phyloP scores from a whole-genome alignment of 2,888 invertebrate genomes.

The Pollenia griseotomentosa region DNA sequence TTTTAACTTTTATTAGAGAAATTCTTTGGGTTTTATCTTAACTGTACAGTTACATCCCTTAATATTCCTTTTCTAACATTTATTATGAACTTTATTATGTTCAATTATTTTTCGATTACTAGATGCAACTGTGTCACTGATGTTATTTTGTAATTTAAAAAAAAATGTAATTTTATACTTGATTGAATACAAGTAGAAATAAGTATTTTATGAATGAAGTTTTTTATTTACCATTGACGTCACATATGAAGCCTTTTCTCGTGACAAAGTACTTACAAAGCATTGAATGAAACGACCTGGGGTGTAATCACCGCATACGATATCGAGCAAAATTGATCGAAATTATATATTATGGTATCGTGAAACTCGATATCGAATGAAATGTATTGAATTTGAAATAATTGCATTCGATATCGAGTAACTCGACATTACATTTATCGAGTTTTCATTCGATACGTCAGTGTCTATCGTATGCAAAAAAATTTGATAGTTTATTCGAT shows the following conservation, averaged over 20 bases:
- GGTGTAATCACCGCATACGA: no score
- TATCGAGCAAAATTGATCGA: no score
- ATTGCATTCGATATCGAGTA: no score
- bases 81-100: constrained; percentile 22
- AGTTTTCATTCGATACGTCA: no score
- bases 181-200: neutral
- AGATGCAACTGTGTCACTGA: constrained; percentile 26
- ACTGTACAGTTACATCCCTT: constrained; percentile 75
- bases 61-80: neutral
- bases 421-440: no score
- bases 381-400: no score
- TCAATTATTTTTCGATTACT: constrained; percentile 54
- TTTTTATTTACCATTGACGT: constrained; percentile 18
- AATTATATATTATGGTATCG: no score
- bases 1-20: constrained; percentile 66
- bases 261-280: no score
- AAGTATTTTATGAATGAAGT: constrained; percentile 51
- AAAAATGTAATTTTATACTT: constrained; percentile 32
- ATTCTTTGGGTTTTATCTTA: constrained; percentile 77
- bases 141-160: neutral
- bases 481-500: no score
- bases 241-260: neutral
- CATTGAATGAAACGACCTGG: no score
- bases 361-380: no score
- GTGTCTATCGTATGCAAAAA: no score